phyloP scores from a whole-genome alignment of 1,140 invertebrate species.

The Drosophila tristis region DNA sequence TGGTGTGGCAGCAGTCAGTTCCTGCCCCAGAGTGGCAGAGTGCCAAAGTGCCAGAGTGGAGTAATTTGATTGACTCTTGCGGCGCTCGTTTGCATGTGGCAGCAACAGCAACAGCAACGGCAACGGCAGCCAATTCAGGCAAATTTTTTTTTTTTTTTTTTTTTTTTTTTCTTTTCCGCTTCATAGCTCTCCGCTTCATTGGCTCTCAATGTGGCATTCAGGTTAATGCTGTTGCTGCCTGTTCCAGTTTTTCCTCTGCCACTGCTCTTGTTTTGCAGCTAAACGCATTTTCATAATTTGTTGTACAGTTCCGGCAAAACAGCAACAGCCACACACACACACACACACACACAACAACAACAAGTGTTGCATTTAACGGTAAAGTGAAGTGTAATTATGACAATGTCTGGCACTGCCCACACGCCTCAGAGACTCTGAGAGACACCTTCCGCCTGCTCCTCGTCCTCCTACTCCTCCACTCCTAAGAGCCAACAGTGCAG shows the following conservation, averaged over 20 bases:
- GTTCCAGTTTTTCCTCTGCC: slow-evolving; percentile 68
- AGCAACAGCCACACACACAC: neutral
- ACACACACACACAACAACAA: neutral
- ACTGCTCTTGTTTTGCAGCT: slow-evolving; percentile 50
- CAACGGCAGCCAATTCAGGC: slow-evolving; percentile 39
- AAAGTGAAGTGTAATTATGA: slow-evolving; percentile 62
- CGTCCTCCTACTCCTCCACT: no score
- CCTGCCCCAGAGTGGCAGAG: neutral
- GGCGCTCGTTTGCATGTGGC: slow-evolving; percentile 71
- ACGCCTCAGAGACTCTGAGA: neutral
- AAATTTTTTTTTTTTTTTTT: neutral
- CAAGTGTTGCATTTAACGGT: slow-evolving; percentile 79
- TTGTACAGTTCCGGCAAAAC: slow-evolving; percentile 71
- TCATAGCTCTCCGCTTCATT: slow-evolving; percentile 46
- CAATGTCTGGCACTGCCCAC: slow-evolving; percentile 56
- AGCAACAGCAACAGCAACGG: neutral
- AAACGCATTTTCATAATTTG: slow-evolving; percentile 81
- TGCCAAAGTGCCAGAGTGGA: neutral
- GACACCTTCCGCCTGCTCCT: neutral
- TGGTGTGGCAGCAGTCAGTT: slow-evolving; percentile 3
- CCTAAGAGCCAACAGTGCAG: neutral
- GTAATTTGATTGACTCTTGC: slow-evolving; percentile 78
- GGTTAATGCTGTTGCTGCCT: slow-evolving; percentile 67
- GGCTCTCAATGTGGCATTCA: slow-evolving; percentile 71
- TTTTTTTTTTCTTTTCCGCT: slow-evolving; percentile 4